These are phyloP conservation scores for Salticus scenicus DNA, from an alignment of 2,888 invertebrate genomes.

Conservation along the genomic window DNA sequence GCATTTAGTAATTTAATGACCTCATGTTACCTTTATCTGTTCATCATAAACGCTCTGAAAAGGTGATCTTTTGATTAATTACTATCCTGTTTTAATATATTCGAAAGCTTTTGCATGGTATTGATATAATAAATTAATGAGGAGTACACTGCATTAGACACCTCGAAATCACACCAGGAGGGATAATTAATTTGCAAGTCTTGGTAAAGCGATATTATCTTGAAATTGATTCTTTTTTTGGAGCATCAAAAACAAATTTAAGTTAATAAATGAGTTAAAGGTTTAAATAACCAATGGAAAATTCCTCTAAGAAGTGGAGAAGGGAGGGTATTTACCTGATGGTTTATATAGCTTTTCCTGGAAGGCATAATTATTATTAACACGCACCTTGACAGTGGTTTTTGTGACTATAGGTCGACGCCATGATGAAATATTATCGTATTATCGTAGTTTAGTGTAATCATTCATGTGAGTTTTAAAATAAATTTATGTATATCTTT, in stretches of 20 bases:
- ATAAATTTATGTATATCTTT: no score
- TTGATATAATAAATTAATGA: constrained; percentile 50
- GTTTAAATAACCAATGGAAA: not conserved
- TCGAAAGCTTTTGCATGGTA: not conserved
- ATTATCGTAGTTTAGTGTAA: no score
- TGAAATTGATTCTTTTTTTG: not conserved
- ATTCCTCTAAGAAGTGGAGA: not conserved
- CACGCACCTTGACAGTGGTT: not conserved
- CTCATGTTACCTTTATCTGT: not conserved
- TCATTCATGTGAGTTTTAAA: no score
- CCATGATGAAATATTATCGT: no score
- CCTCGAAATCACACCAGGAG: not conserved
- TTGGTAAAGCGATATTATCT: not conserved
- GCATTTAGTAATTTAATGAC: constrained; percentile 15
- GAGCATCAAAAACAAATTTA: not conserved
- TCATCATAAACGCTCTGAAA: not conserved
- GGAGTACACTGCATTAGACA: constrained; percentile 25
- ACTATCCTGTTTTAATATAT: not conserved
- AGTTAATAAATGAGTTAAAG: not conserved
- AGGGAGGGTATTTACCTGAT: not conserved
- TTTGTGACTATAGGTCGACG: not conserved
- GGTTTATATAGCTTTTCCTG: not conserved
- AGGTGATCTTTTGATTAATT: constrained; percentile 7
- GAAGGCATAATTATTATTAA: not conserved
- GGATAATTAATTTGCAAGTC: not conserved